Evolutionary conservation across 2,888 invertebrate species (phyloP).

Genomic region (Acrobasis consociella): DNA sequence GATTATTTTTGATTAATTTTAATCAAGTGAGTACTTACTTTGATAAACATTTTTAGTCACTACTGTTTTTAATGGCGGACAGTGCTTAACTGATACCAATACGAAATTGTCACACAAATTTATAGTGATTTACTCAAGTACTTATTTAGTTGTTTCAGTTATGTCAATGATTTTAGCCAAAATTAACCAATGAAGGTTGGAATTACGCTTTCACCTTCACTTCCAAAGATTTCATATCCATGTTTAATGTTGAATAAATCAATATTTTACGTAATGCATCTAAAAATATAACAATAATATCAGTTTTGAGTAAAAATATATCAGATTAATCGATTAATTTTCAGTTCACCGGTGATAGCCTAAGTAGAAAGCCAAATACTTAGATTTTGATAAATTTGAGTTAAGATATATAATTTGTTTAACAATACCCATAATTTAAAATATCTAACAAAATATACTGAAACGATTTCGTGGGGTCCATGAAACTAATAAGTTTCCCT

Average conservation of each 20-base stretch:
- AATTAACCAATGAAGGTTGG: conserved; percentile 15
- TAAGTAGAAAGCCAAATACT: background rate
- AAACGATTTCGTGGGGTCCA: too few species aligned
- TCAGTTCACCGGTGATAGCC: background rate
- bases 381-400: too few species aligned
- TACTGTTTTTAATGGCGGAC: background rate
- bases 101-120: conserved; percentile 10
- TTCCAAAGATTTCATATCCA: conserved; percentile 2
- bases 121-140: conserved; percentile 7
- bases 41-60: conserved; percentile 10
- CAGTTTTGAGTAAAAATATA: background rate
- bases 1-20: too few species aligned
- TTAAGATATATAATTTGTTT: too few species aligned
- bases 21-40: conserved; percentile 6
- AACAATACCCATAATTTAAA: too few species aligned
- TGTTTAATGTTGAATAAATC: background rate
- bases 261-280: conserved; percentile 6
- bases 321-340: background rate
- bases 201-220: conserved; percentile 17
- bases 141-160: background rate
- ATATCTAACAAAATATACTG: too few species aligned
- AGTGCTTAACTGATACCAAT: conserved; percentile 11
- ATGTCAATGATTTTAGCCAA: conserved; percentile 16
- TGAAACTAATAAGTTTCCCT: too few species aligned
- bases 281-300: background rate